These are phyloP conservation scores for Andrena minutula DNA, from an alignment of 2,888 invertebrate species.

Conservation along the genomic window DNA sequence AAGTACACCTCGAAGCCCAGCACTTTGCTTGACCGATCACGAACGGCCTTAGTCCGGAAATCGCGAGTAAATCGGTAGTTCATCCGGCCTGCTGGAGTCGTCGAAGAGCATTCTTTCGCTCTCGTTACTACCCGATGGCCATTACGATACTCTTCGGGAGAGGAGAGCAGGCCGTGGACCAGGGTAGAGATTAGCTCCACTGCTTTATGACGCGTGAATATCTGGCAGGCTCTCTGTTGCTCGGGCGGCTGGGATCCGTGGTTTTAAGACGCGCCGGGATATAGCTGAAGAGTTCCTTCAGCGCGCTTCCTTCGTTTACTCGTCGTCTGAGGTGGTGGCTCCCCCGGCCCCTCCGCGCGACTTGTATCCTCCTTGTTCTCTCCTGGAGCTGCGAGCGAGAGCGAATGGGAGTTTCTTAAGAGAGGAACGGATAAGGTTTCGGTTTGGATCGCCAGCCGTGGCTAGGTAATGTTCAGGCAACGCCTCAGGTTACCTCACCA, in stretches of 20 bases:
- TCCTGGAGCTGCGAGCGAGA: slow-evolving; percentile 33
- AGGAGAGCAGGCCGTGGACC: slow-evolving; percentile 29
- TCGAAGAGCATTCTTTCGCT: slow-evolving; percentile 69
- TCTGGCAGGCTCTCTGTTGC: slow-evolving; percentile 67
- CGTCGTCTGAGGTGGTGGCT: slow-evolving; percentile 13
- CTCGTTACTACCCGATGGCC: slow-evolving; percentile 66
- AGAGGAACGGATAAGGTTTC: slow-evolving; percentile 79
- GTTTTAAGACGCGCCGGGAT: slow-evolving; percentile 72
- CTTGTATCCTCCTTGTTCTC: slow-evolving; percentile 18
- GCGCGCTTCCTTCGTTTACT: slow-evolving; percentile 35
- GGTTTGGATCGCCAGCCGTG: slow-evolving; percentile 75
- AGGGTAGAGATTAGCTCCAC: slow-evolving; percentile 68
- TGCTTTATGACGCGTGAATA: slow-evolving; percentile 82
- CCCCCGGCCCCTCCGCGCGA: slow-evolving; percentile 26
- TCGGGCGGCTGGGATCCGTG: slow-evolving; percentile 54
- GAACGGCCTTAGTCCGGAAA: slow-evolving; percentile 50
- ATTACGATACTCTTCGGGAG: slow-evolving; percentile 67
- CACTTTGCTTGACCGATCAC: slow-evolving; percentile 34
- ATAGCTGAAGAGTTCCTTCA: slow-evolving; percentile 56
- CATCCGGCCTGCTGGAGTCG: slow-evolving; percentile 37
- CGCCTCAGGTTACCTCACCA: slow-evolving; percentile 80
- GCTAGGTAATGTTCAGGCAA: slow-evolving; percentile 76
- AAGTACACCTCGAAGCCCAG: slow-evolving; percentile 7
- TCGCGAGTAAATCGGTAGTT: slow-evolving; percentile 61
- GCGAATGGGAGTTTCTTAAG: slow-evolving; percentile 72